These are phyloP conservation scores for Nothocercus julius DNA, from an alignment of 2,113 vertebrate genomes.

Conservation along the genomic window DNA sequence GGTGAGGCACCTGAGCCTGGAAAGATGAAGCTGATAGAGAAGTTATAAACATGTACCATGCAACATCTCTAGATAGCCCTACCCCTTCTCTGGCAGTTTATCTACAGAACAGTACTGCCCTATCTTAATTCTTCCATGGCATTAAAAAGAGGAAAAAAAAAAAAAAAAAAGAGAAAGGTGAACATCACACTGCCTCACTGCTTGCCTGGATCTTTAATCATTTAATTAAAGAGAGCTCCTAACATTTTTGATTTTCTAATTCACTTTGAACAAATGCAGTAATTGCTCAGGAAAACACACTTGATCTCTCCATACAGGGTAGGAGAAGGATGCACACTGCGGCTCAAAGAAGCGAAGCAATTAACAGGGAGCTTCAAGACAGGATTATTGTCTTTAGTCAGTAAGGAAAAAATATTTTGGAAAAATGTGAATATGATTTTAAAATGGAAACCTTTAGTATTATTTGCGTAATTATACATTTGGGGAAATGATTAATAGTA, in stretches of 20 bases:
- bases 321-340: background rate
- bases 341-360: background rate
- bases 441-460: background rate
- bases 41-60: background rate
- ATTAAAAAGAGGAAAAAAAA: background rate
- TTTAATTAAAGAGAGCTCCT: slow-evolving; percentile 30
- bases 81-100: background rate
- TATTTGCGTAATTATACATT: background rate
- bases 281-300: slow-evolving; percentile 27
- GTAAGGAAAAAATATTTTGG: background rate
- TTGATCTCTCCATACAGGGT: background rate
- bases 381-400: background rate
- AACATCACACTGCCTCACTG: background rate
- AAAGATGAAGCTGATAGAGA: background rate
- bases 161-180: background rate
- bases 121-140: background rate
- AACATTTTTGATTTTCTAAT: slow-evolving; percentile 45
- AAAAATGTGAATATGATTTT: background rate
- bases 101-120: background rate
- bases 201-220: slow-evolving; percentile 22
- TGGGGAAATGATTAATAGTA: background rate
- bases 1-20: background rate
- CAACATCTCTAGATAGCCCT: background rate
- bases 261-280: slow-evolving; percentile 35
- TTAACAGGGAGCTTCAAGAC: background rate